Percentiles rank a stretch among this genome's conserved stretches.
Conservation (phyloP, 2,113 vertebrate genomes). For the Fukomys damarensis region DNA sequence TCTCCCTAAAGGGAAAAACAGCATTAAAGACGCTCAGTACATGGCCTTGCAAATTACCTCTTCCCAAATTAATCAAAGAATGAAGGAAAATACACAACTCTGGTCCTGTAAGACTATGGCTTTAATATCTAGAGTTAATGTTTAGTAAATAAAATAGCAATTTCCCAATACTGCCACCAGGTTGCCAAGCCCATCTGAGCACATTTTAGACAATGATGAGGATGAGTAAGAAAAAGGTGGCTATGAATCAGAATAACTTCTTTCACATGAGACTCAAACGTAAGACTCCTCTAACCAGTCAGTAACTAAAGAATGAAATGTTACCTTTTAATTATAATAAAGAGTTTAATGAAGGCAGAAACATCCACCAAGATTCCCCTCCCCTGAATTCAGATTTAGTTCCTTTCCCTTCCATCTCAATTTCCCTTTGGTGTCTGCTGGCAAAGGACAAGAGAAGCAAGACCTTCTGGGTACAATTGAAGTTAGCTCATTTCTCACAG, state of each 20-base stretch:
- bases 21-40: not conserved
- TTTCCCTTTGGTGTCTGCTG: not conserved
- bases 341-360: constrained; percentile 34
- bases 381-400: not conserved
- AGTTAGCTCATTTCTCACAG: not conserved
- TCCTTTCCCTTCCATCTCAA: not conserved
- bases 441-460: constrained; percentile 1
- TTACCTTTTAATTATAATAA: not conserved
- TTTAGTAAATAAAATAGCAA: not conserved
- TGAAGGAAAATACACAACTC: constrained; percentile 30
- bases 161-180: not conserved
- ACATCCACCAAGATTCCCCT: not conserved
- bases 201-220: not conserved
- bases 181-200: not conserved
- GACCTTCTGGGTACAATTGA: not conserved
- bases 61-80: not conserved
- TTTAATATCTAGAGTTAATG: constrained; percentile 29
- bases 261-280: not conserved
- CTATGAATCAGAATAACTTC: not conserved
- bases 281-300: not conserved
- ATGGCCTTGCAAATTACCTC: not conserved
- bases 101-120: not conserved
- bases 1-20: constrained; percentile 74
- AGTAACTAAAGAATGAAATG: not conserved
- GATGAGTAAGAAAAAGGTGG: not conserved